phyloP scores from a whole-genome alignment of 1,140 invertebrate species.

The Neodiprion lecontei region DNA sequence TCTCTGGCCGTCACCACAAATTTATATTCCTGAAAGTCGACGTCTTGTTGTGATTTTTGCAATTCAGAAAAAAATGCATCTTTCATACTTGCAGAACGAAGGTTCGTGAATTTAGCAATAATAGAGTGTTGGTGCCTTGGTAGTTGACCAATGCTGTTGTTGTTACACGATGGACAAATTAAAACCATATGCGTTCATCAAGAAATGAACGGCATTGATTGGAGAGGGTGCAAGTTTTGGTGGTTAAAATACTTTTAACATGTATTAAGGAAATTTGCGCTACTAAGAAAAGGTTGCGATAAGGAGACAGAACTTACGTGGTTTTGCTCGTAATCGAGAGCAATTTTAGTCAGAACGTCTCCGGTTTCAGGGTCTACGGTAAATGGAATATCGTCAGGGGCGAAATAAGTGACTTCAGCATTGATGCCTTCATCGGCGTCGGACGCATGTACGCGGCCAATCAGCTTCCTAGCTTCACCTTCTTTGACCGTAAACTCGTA shows the following conservation, averaged over 20 bases:
- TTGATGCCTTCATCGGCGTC: conserved; percentile 81
- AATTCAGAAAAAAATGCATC: too few relatives aligned
- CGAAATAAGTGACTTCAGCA: conserved; percentile 71
- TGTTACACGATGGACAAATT: conserved; percentile 1
- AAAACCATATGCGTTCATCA: background rate
- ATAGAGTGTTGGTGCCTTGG: background rate
- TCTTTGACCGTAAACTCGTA: conserved; percentile 86
- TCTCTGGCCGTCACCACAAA: conserved; percentile 90
- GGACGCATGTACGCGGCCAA: conserved; percentile 82
- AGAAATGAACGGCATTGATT: too few relatives aligned
- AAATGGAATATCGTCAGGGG: conserved; percentile 81
- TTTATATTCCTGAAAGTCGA: conserved; percentile 69
- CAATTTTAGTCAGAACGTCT: conserved; percentile 76
- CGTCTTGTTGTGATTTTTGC: background rate
- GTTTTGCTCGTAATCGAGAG: conserved; percentile 85
- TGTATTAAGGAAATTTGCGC: too few relatives aligned
- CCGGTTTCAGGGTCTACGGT: conserved; percentile 79
- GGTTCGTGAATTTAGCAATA: background rate
- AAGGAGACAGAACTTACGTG: conserved; percentile 62
- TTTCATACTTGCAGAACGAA: background rate
- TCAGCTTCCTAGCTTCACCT: conserved; percentile 71
- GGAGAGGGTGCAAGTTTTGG: too few relatives aligned
- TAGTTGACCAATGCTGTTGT: background rate
- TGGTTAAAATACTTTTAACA: too few relatives aligned
- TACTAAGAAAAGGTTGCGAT: conserved; percentile 19